Percentiles rank a stretch among this genome's conserved stretches.
Conservation (phyloP, 1,140 invertebrate species). For the Drosophila willistoni region DNA sequence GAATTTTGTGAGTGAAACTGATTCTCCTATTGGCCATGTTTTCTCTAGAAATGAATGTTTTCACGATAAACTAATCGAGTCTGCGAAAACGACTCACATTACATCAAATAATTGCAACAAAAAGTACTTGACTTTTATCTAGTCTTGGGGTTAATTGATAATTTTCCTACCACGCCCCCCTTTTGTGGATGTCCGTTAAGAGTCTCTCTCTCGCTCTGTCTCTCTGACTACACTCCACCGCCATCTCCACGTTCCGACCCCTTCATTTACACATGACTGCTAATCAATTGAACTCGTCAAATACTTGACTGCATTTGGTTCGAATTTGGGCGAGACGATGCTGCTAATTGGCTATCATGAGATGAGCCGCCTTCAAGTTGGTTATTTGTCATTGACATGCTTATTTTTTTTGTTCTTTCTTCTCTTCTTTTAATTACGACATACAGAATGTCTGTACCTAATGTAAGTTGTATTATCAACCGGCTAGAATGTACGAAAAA, state of each 20-base stretch:
- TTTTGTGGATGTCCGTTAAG: background rate
- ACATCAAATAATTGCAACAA: too few relatives aligned
- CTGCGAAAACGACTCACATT: too few relatives aligned
- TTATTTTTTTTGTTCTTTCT: conserved; percentile 5
- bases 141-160: conserved; percentile 49
- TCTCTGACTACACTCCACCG: conserved; percentile 25
- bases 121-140: conserved; percentile 37
- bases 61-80: too few relatives aligned
- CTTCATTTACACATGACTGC: conserved; percentile 70
- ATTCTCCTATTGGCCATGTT: too few relatives aligned
- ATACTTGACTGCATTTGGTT: conserved; percentile 44
- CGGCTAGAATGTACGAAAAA: too few relatives aligned
- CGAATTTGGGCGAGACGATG: conserved; percentile 25
- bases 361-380: conserved; percentile 7
- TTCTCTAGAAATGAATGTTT: too few relatives aligned
- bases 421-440: conserved; percentile 2
- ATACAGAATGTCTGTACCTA: background rate
- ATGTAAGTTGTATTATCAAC: background rate
- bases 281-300: conserved; percentile 75
- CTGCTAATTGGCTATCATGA: conserved; percentile 38
- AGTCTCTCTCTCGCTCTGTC: background rate
- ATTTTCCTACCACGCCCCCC: conserved; percentile 35
- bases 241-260: background rate
- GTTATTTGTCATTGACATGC: conserved; percentile 18
- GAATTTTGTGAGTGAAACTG: too few relatives aligned